These are phyloP conservation scores for Lordiphosa stackelbergi DNA, from an alignment of 1,140 invertebrate genomes.

Conservation along the genomic window DNA sequence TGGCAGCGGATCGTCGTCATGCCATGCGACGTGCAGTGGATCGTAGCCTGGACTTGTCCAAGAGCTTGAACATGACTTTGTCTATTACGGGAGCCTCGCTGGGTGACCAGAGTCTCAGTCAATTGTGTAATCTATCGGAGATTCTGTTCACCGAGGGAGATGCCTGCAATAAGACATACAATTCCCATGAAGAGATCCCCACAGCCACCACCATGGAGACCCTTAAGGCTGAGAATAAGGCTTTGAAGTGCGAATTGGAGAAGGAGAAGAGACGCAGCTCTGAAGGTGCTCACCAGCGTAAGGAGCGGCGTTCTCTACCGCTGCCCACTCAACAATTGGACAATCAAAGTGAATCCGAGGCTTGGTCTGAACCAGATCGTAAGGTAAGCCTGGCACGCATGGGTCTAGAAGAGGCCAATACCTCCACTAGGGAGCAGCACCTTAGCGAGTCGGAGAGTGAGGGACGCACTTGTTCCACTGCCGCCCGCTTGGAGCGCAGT, in stretches of 20 bases:
- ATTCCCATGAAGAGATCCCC: slow-evolving; percentile 72
- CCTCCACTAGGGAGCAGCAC: slow-evolving; percentile 23
- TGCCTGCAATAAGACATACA: slow-evolving; percentile 57
- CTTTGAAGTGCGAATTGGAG: slow-evolving; percentile 77
- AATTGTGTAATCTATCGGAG: slow-evolving; percentile 78
- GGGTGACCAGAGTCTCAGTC: slow-evolving; percentile 71
- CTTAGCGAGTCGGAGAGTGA: slow-evolving; percentile 71
- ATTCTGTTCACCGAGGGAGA: slow-evolving; percentile 65
- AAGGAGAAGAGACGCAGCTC: slow-evolving; percentile 54
- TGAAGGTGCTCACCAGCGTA: slow-evolving; percentile 37
- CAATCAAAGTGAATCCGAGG: slow-evolving; percentile 86
- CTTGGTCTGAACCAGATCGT: slow-evolving; percentile 90
- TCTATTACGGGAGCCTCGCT: slow-evolving; percentile 59
- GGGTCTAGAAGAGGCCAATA: slow-evolving; percentile 79
- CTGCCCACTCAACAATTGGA: slow-evolving; percentile 63
- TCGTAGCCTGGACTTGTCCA: slow-evolving; percentile 80
- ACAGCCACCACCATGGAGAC: slow-evolving; percentile 68
- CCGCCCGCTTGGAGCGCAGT: slow-evolving; percentile 38
- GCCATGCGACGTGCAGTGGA: slow-evolving; percentile 79
- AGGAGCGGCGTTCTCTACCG: slow-evolving; percentile 54
- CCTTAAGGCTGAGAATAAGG: slow-evolving; percentile 77
- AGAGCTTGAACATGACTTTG: slow-evolving; percentile 78
- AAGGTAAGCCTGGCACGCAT: slow-evolving; percentile 87
- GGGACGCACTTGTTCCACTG: slow-evolving; percentile 23
- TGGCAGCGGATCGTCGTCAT: slow-evolving; percentile 78